Evolutionary conservation across 2,113 vertebrate species (phyloP).

Genomic region (Aix galericulata): DNA sequence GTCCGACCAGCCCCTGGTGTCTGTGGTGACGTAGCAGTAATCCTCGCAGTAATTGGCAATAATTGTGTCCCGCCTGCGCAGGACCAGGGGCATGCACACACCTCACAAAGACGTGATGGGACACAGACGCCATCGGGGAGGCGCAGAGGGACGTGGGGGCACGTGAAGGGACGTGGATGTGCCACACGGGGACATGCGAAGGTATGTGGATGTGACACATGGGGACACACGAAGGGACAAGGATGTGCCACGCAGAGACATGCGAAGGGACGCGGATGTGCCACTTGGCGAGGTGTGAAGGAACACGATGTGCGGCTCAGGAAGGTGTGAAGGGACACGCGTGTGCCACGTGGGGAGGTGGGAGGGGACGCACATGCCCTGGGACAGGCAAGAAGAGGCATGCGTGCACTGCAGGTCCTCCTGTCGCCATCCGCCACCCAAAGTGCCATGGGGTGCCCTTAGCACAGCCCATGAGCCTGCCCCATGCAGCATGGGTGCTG

Average conservation of each 20-base stretch:
- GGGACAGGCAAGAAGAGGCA: too few relatives aligned
- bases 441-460: rapidly evolving
- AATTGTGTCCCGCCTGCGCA: background rate
- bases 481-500: background rate
- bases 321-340: too few relatives aligned
- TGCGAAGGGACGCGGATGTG: too few relatives aligned
- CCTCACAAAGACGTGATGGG: background rate
- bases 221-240: too few relatives aligned
- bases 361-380: too few relatives aligned
- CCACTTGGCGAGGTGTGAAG: too few relatives aligned
- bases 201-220: too few relatives aligned
- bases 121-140: rapidly evolving
- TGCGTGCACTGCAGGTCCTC: rapidly evolving
- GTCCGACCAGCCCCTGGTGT: background rate
- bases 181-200: rapidly evolving
- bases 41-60: background rate
- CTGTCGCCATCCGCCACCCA: background rate
- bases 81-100: background rate
- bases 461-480: background rate
- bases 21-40: background rate
- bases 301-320: too few relatives aligned
- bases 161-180: rapidly evolving
- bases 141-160: rapidly evolving
- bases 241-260: too few relatives aligned
- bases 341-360: too few relatives aligned